Percentiles rank a stretch among this genome's conserved stretches.
Evolutionary conservation across 2,888 invertebrate species (phyloP).

Genomic region (Rhodophaea formosa): DNA sequence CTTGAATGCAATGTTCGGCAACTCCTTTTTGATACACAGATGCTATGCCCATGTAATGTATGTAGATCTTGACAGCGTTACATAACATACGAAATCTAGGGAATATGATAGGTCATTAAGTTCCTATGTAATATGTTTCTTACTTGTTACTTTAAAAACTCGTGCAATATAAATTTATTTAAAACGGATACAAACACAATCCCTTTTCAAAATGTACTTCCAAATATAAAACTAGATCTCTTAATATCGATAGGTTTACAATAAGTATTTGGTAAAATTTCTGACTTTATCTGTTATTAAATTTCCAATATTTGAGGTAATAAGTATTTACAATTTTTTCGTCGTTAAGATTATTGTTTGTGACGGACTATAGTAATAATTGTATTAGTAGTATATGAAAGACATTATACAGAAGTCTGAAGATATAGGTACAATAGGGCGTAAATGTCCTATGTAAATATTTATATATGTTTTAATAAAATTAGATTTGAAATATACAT

Average conservation of each 20-base stretch:
- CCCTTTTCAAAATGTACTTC: neutral
- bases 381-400: conserved; percentile 29
- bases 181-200: neutral
- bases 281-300: conserved; percentile 7
- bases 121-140: no score
- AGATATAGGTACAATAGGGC: conserved; percentile 40
- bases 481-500: conserved; percentile 31
- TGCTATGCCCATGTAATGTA: no score
- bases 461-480: conserved; percentile 37
- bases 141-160: no score
- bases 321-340: neutral
- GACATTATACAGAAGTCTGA: conserved; percentile 51
- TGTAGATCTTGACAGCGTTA: no score
- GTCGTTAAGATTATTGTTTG: conserved; percentile 1
- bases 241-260: neutral
- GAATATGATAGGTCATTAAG: no score
- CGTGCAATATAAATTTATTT: neutral
- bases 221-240: neutral
- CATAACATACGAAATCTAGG: no score
- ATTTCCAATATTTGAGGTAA: conserved; percentile 11
- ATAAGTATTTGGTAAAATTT: neutral
- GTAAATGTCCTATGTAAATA: conserved; percentile 41
- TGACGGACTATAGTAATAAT: conserved; percentile 9
- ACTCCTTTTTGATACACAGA: no score
- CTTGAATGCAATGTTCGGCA: no score